Conservation (phyloP, 2,113 vertebrate species). For the Dasyornis broadbenti region DNA sequence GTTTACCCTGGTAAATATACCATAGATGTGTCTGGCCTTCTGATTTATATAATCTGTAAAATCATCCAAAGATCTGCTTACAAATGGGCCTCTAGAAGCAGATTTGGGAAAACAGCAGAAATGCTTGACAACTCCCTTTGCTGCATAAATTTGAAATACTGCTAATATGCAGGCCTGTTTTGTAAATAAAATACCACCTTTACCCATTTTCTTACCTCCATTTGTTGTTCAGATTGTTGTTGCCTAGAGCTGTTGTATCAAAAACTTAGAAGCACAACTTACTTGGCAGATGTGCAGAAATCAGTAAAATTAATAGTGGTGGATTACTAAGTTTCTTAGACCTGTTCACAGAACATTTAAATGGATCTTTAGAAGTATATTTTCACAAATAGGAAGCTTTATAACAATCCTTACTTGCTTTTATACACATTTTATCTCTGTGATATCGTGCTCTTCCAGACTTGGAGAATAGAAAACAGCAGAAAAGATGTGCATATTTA, state of each 20-base stretch:
- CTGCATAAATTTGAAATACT: neutral
- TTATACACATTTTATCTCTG: neutral
- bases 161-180: neutral
- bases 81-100: neutral
- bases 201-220: neutral
- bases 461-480: neutral
- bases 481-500: neutral
- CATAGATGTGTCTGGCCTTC: neutral
- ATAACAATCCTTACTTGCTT: neutral
- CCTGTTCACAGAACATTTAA: neutral
- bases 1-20: neutral
- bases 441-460: neutral
- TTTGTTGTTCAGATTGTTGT: neutral
- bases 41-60: neutral
- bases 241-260: neutral
- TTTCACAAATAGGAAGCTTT: neutral
- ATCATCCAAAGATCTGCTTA: neutral
- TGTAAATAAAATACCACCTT: neutral
- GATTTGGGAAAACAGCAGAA: neutral
- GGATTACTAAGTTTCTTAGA: neutral
- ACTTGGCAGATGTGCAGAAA: neutral
- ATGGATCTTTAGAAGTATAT: neutral
- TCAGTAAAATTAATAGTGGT: neutral
- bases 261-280: neutral
- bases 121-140: neutral